Evolutionary conservation across 2,797 vertebrate genomes (phyloP).

Genomic region (Sciaenops ocellatus): DNA sequence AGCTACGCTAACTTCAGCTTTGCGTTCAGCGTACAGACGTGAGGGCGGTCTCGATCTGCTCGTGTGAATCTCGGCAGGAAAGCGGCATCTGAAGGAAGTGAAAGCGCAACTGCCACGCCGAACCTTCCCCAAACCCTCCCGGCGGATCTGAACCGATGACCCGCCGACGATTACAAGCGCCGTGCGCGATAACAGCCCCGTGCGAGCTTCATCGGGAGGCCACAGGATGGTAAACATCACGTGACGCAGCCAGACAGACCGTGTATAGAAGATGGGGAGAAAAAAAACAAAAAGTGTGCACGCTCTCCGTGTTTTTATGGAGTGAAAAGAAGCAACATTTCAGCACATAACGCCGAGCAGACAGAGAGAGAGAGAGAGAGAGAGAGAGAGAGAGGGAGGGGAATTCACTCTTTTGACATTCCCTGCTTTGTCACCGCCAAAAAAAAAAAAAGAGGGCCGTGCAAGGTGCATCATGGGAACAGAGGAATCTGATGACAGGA

Average conservation of each 20-base stretch:
- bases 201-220: constrained; percentile 35
- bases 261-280: constrained; percentile 20
- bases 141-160: background rate
- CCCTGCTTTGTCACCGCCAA: constrained; percentile 54
- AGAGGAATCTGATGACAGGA: constrained; percentile 76
- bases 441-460: background rate
- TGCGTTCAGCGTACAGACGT: background rate
- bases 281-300: constrained; percentile 1
- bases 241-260: constrained; percentile 24
- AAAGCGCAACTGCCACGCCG: background rate
- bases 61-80: background rate
- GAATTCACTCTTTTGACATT: constrained; percentile 53
- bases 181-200: background rate
- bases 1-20: constrained; percentile 12
- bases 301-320: constrained; percentile 45
- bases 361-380: background rate
- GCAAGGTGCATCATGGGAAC: constrained; percentile 68
- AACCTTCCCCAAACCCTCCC: background rate
- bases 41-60: background rate
- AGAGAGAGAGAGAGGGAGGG: background rate
- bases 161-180: background rate
- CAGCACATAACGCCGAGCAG: constrained; percentile 51
- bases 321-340: constrained; percentile 56
- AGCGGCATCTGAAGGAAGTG: background rate
- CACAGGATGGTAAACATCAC: constrained; percentile 46